Conservation (phyloP, 2,888 invertebrate species). For the Caenorhabditis drosophilae region DNA sequence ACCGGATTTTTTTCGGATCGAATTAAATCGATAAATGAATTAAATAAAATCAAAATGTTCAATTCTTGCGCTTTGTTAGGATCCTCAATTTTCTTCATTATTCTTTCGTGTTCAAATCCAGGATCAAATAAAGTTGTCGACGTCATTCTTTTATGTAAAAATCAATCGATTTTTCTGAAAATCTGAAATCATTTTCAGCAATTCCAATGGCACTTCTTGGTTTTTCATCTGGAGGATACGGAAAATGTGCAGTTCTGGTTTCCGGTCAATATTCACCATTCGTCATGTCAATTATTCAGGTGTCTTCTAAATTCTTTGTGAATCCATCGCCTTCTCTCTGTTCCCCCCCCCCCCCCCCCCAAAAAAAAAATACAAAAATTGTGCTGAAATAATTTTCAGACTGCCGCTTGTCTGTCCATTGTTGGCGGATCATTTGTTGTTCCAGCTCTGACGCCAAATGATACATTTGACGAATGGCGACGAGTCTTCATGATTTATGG, state of each 20-base stretch:
- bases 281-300: slow-evolving; percentile 57
- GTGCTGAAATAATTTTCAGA: too few relatives aligned
- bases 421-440: slow-evolving; percentile 56
- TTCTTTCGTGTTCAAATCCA: slow-evolving; percentile 38
- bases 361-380: too few relatives aligned
- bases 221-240: slow-evolving; percentile 58
- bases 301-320: slow-evolving; percentile 7
- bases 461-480: slow-evolving; percentile 47
- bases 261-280: slow-evolving; percentile 54
- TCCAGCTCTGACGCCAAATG: slow-evolving; percentile 45
- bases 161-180: background rate
- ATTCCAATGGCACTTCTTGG: slow-evolving; percentile 55
- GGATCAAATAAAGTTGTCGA: slow-evolving; percentile 34
- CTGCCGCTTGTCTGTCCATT: slow-evolving; percentile 45
- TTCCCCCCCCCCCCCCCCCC: too few relatives aligned
- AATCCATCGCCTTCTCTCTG: background rate
- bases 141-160: slow-evolving; percentile 42
- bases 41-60: slow-evolving; percentile 53
- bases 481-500: slow-evolving; percentile 47
- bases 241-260: slow-evolving; percentile 52
- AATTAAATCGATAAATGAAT: slow-evolving; percentile 46
- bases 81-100: slow-evolving; percentile 53
- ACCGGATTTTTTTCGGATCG: slow-evolving; percentile 51
- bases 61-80: slow-evolving; percentile 58
- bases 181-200: slow-evolving; percentile 25